Conservation (phyloP, 2,797 vertebrate genomes). For the Hydrophis major region DNA sequence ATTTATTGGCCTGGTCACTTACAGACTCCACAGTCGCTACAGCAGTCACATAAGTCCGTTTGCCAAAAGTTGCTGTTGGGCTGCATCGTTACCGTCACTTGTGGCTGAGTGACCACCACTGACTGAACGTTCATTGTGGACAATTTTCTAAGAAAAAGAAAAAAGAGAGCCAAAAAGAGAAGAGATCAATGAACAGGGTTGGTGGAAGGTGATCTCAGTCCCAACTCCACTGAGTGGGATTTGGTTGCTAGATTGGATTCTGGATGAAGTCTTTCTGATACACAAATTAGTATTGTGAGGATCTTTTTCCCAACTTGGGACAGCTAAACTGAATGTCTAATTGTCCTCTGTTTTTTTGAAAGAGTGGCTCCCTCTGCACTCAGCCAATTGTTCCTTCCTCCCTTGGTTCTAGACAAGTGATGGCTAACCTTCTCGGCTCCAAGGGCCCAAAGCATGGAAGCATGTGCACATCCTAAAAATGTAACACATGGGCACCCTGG, state of each 20-base stretch:
- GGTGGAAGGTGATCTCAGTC: neutral
- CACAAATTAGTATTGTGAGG: neutral
- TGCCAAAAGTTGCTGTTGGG: neutral
- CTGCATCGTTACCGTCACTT: neutral
- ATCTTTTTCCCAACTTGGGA: neutral
- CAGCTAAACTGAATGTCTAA: neutral
- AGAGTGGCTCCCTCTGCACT: neutral
- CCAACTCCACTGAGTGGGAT: neutral
- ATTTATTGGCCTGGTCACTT: neutral
- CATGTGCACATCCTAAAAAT: too few species aligned
- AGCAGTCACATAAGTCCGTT: constrained; percentile 9
- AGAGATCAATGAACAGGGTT: neutral
- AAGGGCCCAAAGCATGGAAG: too few species aligned
- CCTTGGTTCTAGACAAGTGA: neutral
- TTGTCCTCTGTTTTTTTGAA: neutral
- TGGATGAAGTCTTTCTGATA: neutral
- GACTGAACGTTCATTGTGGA: neutral
- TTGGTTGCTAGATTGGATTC: neutral
- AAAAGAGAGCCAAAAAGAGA: too few species aligned
- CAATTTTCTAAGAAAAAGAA: neutral
- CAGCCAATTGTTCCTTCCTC: neutral
- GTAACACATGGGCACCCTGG: too few species aligned
- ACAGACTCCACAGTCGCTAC: constrained; percentile 6
- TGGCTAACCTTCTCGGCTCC: too few species aligned
- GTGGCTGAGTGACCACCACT: neutral